phyloP scores from a whole-genome alignment of 2,113 vertebrate species.

The Sinocyclocheilus maitianheensis region DNA sequence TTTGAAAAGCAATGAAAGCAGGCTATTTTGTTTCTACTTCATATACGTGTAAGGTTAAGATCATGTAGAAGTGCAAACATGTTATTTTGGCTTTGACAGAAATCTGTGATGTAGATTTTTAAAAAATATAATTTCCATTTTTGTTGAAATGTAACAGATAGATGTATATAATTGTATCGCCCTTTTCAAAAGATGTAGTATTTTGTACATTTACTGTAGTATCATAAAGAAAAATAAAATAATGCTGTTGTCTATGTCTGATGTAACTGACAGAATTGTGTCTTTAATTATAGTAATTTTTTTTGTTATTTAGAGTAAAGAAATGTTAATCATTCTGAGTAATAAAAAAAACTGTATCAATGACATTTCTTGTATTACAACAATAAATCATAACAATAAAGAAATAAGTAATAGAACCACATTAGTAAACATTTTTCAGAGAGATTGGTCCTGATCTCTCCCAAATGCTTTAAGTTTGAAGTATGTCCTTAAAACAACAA shows the following conservation, averaged over 20 bases:
- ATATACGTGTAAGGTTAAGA: background rate
- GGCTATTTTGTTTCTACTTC: background rate
- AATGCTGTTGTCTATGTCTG: background rate
- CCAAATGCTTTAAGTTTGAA: background rate
- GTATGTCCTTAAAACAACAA: background rate
- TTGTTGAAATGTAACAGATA: background rate
- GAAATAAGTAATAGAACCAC: background rate
- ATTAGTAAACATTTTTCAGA: background rate
- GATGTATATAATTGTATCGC: constrained; percentile 17
- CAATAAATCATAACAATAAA: background rate
- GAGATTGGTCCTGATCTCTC: background rate
- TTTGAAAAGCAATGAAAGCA: background rate
- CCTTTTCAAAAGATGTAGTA: constrained; percentile 9
- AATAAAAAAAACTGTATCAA: background rate
- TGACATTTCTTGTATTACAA: background rate
- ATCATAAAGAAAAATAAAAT: background rate
- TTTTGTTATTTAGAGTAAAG: background rate
- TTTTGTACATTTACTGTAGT: constrained; percentile 18
- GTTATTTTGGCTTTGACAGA: background rate
- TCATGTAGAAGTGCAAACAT: background rate
- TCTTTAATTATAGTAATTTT: too few relatives aligned
- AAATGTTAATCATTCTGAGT: background rate
- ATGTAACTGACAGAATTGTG: too few relatives aligned
- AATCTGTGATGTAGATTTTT: background rate
- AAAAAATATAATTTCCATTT: background rate